Conservation (phyloP, 1,140 invertebrate genomes). For the Drosophila mojavensis region DNA sequence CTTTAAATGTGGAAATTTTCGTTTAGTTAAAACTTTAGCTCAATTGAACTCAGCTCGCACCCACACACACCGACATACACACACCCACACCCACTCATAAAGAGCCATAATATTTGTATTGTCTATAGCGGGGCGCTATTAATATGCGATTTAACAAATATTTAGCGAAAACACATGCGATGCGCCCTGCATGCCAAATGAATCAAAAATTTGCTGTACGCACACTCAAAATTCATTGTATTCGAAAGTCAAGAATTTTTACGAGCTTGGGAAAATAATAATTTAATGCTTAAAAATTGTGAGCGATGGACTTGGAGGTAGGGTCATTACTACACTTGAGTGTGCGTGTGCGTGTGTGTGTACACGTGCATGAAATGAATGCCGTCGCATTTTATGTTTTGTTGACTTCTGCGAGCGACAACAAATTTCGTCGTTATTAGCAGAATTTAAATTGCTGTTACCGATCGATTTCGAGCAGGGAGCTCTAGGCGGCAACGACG, state of each 20-base stretch:
- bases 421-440: constrained; percentile 74
- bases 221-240: constrained; percentile 61
- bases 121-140: constrained; percentile 76
- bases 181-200: constrained; percentile 62
- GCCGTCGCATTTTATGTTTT: constrained; percentile 11
- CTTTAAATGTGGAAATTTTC: no score
- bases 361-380: constrained; percentile 80
- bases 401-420: constrained; percentile 44
- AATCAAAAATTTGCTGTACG: constrained; percentile 35
- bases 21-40: neutral
- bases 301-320: neutral
- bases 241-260: constrained; percentile 81
- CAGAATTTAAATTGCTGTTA: constrained; percentile 80
- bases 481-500: neutral
- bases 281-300: constrained; percentile 74
- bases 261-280: constrained; percentile 83
- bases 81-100: constrained; percentile 24
- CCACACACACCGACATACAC: constrained; percentile 36
- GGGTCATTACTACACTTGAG: neutral
- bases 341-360: constrained; percentile 16
- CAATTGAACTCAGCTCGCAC: neutral
- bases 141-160: constrained; percentile 83
- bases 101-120: constrained; percentile 31
- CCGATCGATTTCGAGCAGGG: constrained; percentile 65
- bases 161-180: constrained; percentile 77